Evolutionary conservation across 35 echinoderm and acorn worm genomes (phyloP), one percentile per base, ranked within the genome.

Genomic region (Apostichopus parvimensis): DNA sequence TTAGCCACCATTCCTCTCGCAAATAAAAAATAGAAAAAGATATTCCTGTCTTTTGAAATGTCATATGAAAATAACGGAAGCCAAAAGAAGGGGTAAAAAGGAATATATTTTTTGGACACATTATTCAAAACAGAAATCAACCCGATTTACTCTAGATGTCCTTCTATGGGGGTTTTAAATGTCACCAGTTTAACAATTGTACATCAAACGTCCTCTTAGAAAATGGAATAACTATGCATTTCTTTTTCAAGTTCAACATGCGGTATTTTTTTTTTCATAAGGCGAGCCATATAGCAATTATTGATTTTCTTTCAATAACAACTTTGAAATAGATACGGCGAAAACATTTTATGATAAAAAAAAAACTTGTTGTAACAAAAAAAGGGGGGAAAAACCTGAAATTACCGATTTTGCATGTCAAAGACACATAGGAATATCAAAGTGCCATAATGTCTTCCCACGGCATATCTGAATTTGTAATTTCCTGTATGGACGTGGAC

Each of bases 281-380:
- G 34, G 34, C 34, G 34, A 1, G 2, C 34, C 34, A 45, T 45
- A 45, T 45, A 45, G 34, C 34, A 53, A 82, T 53, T 82, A 82
- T 82, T 54, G 79, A 82, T 82, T 82, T 82, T 34, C 79, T 82
- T 82, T 82, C 79, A 82, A 14, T 53, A 82, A 82, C 57, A 55
- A 82, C 12, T 82, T 82, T 5, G 79, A 3, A 55, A 82, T 54
- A 53, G 79, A 18, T 68, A 68, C 11, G 64, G 64, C 18, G 64
- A 18, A 68, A 68, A 68, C 64, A 68, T 14, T 68, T 68, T 68
- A 68, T 68, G 64, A 68, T 34, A 34, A 34, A 1, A 34, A 34
- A 34, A 34, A 34, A 34, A 34, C 28, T 34, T 34, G 28, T 34
- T 34, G 28, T 17, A 68, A 68, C 11, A 68, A 68, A 8, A 9